A percentile compares a stretch with the other conserved stretches of the same genome.
Conservation (phyloP, 1,140 invertebrate species). For the Diorhabda sublineata region DNA sequence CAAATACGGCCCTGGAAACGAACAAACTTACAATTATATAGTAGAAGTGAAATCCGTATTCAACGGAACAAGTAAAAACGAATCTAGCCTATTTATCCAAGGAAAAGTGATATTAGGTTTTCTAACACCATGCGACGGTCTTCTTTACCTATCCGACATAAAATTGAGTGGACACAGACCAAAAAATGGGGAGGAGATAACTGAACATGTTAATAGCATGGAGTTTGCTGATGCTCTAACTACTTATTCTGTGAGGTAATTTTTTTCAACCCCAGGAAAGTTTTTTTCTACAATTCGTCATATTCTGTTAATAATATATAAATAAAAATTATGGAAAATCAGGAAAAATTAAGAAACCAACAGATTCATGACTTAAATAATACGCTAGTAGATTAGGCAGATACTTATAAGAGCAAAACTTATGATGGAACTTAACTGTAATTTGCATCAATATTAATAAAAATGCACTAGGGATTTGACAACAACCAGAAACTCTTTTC, state of each 20-base stretch:
- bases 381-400: too few species aligned
- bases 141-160: conserved; percentile 50
- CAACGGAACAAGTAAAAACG: conserved; percentile 61
- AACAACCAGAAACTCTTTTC: too few species aligned
- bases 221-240: conserved; percentile 51
- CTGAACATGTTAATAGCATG: conserved; percentile 50
- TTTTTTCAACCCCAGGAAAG: neutral
- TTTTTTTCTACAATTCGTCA: neutral
- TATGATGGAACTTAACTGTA: too few species aligned
- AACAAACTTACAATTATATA: conserved; percentile 63
- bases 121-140: conserved; percentile 56
- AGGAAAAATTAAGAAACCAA: too few species aligned
- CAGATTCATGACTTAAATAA: too few species aligned
- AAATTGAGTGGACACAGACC: conserved; percentile 44
- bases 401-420: too few species aligned
- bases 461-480: too few species aligned
- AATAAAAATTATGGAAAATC: too few species aligned
- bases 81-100: conserved; percentile 59
- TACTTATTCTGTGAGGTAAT: conserved; percentile 49
- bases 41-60: conserved; percentile 61
- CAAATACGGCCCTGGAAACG: conserved; percentile 52
- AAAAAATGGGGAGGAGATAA: conserved; percentile 50
- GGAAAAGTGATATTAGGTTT: conserved; percentile 55
- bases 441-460: too few species aligned
- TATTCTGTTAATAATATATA: too few species aligned